Base-by-base conservation (phyloP, 2,113 vertebrate genomes). In the Ctenomys sociabilis region DNA sequence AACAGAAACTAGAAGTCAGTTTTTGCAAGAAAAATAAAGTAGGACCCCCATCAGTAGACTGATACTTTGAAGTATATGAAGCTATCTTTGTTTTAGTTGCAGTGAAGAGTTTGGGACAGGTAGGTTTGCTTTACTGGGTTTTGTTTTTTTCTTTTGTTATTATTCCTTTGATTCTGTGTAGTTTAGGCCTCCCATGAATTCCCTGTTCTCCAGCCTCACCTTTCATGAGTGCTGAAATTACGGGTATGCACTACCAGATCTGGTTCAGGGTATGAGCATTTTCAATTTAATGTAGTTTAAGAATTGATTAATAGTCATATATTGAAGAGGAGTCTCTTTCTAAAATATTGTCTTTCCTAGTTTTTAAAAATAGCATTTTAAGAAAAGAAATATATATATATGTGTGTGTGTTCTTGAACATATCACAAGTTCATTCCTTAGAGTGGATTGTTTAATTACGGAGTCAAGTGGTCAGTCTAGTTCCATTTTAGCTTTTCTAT, bases 401-500 rank as follows among this genome's bases (percentile, higher is more conserved):
- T 5, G n/a, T 92, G 73, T 49, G 88, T 16, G 7, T 95, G 40
- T 95, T 90, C 24, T 70, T 90, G 84, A 91, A 72, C 49, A 26
- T 87, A 45, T 17, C 26, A 95, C 63, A 84, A 35, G 37, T 95
- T 92, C 21, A 45, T 77, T 88, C 24, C 13, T 93, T n/a, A 93
- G 80, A 19, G 21, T 89, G 84, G 84, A 54, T 90, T 95, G 45
- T 88, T 95, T 93, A 82, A 81, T 72, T 64, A 66, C 83, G 28
- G 68, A 77, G 45, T 95, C 16, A 81, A 5, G 3, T 87, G 84
- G 82, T 80, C 64, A 85, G 0, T 82, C 24, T 88, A n/a, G 78
- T 96, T 94, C 3, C 70, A 32, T 93, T 91, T 72, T 45, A 92
- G 45, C 30, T 88, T 95, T 93, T 91, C 68, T 35, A 68, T 7